phyloP scores from a whole-genome alignment of 2,797 vertebrate genomes.

The Staurois parvus region DNA sequence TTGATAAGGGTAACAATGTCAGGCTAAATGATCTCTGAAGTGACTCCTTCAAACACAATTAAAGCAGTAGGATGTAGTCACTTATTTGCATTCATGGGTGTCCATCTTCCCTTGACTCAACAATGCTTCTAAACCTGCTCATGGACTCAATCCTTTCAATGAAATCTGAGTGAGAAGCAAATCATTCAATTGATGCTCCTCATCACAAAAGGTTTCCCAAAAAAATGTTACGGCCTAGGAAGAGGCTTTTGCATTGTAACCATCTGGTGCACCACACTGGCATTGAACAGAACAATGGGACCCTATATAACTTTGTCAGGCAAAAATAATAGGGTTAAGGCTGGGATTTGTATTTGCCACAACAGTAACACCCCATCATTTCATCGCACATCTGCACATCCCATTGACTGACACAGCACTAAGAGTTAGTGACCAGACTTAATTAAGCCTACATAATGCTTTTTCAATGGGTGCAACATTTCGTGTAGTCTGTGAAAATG shows the following conservation, averaged over 20 bases:
- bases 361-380: slow-evolving; percentile 77
- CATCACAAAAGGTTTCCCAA: slow-evolving; percentile 82
- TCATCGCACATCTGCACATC: slow-evolving; percentile 90
- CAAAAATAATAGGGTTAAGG: slow-evolving; percentile 79
- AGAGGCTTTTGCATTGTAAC: slow-evolving; percentile 85
- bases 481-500: slow-evolving; percentile 72
- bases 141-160: slow-evolving; percentile 78
- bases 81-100: slow-evolving; percentile 73
- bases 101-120: slow-evolving; percentile 73
- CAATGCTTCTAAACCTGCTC: slow-evolving; percentile 79
- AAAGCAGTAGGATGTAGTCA: slow-evolving; percentile 70
- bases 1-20: slow-evolving; percentile 58
- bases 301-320: slow-evolving; percentile 85
- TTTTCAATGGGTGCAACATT: slow-evolving; percentile 80
- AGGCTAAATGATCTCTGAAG: slow-evolving; percentile 70
- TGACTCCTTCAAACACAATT: slow-evolving; percentile 67
- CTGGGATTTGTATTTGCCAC: slow-evolving; percentile 86
- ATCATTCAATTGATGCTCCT: slow-evolving; percentile 84
- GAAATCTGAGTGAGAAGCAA: slow-evolving; percentile 85
- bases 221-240: slow-evolving; percentile 79
- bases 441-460: slow-evolving; percentile 90
- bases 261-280: slow-evolving; percentile 85
- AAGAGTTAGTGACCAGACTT: slow-evolving; percentile 92
- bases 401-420: slow-evolving; percentile 80
- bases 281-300: slow-evolving; percentile 86